Percentiles rank a stretch among this genome's conserved stretches.
phyloP scores from a whole-genome alignment of 2,797 vertebrate species.

The Erethizon dorsatum region DNA sequence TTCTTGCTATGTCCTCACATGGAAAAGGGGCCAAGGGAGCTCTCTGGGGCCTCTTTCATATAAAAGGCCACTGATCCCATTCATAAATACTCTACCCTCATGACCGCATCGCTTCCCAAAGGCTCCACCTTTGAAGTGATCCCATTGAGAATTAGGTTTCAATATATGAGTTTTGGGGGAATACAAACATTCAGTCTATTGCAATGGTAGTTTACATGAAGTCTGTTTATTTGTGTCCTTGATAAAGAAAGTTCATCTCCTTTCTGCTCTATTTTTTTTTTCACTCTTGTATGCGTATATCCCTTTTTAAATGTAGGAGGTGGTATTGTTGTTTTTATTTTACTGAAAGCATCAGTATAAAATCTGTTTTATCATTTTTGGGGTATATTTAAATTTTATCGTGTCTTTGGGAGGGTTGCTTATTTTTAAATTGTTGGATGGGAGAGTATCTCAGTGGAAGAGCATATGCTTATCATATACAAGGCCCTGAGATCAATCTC shows the following conservation, averaged over 20 bases:
- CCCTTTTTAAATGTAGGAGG: not conserved
- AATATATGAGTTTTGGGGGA: not conserved
- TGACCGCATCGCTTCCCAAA: not conserved
- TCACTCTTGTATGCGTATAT: not conserved
- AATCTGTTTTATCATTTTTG: conserved; percentile 42
- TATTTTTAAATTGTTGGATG: not conserved
- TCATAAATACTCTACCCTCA: not conserved
- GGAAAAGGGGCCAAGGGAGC: not conserved
- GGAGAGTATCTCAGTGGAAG: not conserved
- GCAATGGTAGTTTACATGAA: not conserved
- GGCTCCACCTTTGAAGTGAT: not conserved
- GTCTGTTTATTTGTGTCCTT: not conserved
- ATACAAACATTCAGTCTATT: not conserved
- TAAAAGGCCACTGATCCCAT: not conserved
- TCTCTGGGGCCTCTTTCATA: not conserved
- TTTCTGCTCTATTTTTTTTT: not conserved
- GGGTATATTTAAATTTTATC: conserved; percentile 36
- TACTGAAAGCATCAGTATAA: conserved; percentile 42
- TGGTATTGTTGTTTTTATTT: conserved; percentile 53
- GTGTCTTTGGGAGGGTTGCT: not conserved
- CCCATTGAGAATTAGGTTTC: not conserved
- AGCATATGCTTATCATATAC: not conserved
- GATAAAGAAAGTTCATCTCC: not conserved
- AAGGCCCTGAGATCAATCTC: not conserved
- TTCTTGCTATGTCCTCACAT: not conserved